Percentiles rank a stretch among this genome's conserved stretches.
Conservation (phyloP, 2,797 vertebrate genomes). For the Sebastes paucispinis region DNA sequence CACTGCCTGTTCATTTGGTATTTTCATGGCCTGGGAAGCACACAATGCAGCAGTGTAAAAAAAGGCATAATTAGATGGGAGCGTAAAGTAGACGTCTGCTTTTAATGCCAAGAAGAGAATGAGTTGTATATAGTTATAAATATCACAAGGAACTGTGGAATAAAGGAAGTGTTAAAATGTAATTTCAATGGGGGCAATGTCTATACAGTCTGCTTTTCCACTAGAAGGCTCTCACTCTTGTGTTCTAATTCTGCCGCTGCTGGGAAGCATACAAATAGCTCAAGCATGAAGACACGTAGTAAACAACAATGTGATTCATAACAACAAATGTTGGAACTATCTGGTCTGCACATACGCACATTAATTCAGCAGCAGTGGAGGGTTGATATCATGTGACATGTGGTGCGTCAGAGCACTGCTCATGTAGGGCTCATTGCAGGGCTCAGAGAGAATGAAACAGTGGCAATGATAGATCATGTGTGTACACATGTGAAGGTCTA, state of each 20-base stretch:
- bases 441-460: not conserved
- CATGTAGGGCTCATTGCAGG: slow-evolving; percentile 30
- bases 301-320: slow-evolving; percentile 51
- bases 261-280: slow-evolving; percentile 9
- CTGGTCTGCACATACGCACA: slow-evolving; percentile 2
- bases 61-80: not conserved
- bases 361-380: slow-evolving; percentile 10
- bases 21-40: not conserved
- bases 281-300: not conserved
- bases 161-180: not conserved
- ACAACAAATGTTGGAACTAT: slow-evolving; percentile 24
- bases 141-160: not conserved
- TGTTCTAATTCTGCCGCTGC: not conserved
- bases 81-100: not conserved
- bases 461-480: slow-evolving; percentile 34
- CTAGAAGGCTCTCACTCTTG: not conserved
- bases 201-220: not conserved
- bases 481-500: slow-evolving; percentile 29
- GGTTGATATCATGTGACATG: slow-evolving; percentile 56
- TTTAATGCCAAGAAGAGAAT: not conserved
- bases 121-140: not conserved
- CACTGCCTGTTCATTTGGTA: not conserved
- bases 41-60: not conserved
- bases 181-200: not conserved
- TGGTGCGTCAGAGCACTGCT: slow-evolving; percentile 55